Base-by-base conservation (phyloP, 2,888 invertebrate genomes). In the Crossocerus cetratus region DNA sequence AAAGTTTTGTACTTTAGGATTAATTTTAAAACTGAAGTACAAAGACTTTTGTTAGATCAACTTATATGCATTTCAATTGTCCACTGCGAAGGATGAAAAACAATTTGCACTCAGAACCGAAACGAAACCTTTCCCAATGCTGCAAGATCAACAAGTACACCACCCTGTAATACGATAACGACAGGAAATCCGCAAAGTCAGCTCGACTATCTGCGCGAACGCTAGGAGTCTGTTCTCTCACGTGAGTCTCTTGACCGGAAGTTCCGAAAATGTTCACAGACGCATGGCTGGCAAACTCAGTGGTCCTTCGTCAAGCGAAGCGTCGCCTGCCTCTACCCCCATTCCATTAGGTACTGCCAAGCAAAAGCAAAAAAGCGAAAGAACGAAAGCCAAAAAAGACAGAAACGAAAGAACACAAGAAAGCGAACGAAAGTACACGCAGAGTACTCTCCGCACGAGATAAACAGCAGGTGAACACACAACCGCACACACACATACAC, bases 231-330 rank as follows among this genome's bases (percentile, higher is more conserved):
- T 71, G 32, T 69, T 70, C 61, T 82, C 69, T 49, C 49, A 76
- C 75, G 78, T 82, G 78, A 69, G 80, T 80, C 76, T 83, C 81
- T 84, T 87, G 85, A 86, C 83, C 81, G 87, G 86, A 88, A 88
- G 86, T 89, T 87, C 82, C 84, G 83, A 87, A 88, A 88, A 89
- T 90, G 90, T 90, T 90, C 90, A 90, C 90, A 90, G 90, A 90
- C 90, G 90, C 90, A 89, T 90, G 90, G 90, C 90, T 90, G 90
- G 90, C 90, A 87, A 90, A 90, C 89, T 90, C 90, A 83, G 87
- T 90, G 89, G 89, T 90, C 88, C 90, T 90, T 83, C 90, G 90
- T 88, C 90, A 89, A 90, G 89, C 89, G 83, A 90, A 90, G 83
- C 90, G 89, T 87, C 90, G 90, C 81, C 90, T 90, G 90, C 90